A percentile compares a stretch with the other conserved stretches of the same genome.
Conservation (phyloP, 2,888 invertebrate genomes). For the Uloborus plumipes region DNA sequence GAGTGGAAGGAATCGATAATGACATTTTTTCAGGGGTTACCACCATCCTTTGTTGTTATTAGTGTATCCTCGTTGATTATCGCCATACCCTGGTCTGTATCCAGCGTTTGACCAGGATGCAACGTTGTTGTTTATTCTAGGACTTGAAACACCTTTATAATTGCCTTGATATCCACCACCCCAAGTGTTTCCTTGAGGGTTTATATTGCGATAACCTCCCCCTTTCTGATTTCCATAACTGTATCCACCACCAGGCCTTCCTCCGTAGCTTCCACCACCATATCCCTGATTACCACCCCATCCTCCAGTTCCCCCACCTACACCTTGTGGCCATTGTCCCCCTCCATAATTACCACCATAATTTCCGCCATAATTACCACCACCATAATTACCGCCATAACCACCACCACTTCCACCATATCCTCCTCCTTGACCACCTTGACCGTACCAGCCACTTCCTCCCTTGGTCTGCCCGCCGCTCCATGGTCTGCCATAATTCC, state of each 20-base stretch:
- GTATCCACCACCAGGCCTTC: constrained; percentile 29
- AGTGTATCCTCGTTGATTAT: not conserved
- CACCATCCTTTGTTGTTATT: constrained; percentile 34
- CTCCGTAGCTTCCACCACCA: constrained; percentile 45
- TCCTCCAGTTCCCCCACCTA: constrained; percentile 9
- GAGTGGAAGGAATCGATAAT: not conserved
- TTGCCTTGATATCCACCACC: constrained; percentile 24
- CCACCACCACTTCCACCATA: constrained; percentile 12
- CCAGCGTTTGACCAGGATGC: constrained; percentile 14
- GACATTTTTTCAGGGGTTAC: not conserved
- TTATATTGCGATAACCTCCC: constrained; percentile 6
- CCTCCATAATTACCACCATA: constrained; percentile 36
- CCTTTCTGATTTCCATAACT: constrained; percentile 19
- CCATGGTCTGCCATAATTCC: constrained; percentile 30
- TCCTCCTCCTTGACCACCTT: constrained; percentile 15
- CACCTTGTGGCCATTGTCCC: constrained; percentile 1
- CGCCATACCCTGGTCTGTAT: constrained; percentile 12
- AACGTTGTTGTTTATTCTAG: constrained; percentile 23
- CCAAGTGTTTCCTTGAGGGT: constrained; percentile 17
- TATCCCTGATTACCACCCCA: constrained; percentile 4
- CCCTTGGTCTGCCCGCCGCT: constrained; percentile 9
- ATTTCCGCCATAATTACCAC: constrained; percentile 17
- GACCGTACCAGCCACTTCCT: constrained; percentile 25
- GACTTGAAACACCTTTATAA: constrained; percentile 33
- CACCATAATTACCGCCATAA: not conserved